Evolutionary conservation across 2,113 vertebrate species (phyloP).

Genomic region (Pyxicephalus adspersus): DNA sequence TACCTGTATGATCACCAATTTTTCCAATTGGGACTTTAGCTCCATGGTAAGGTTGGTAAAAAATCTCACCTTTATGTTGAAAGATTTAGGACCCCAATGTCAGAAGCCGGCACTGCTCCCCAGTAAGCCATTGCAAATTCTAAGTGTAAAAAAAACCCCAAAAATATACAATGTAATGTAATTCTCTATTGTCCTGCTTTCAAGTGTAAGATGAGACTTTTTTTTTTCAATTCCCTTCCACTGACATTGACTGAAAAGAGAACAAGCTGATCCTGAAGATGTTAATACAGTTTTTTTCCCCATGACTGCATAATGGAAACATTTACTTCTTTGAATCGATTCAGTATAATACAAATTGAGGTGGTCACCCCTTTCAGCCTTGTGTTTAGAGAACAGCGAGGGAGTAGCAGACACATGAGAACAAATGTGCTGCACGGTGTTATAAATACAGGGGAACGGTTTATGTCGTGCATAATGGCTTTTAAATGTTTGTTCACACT

Average conservation of each 20-base stretch:
- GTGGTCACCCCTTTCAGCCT: constrained; percentile 32
- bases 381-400: not conserved
- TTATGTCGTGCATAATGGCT: not conserved
- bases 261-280: not conserved
- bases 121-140: too few relatives aligned
- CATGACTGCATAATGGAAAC: not conserved
- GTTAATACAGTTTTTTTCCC: not conserved
- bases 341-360: not conserved
- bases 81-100: too few relatives aligned
- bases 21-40: too few relatives aligned
- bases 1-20: too few relatives aligned
- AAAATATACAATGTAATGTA: too few relatives aligned
- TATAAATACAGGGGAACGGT: not conserved
- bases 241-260: not conserved
- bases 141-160: too few relatives aligned
- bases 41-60: too few relatives aligned
- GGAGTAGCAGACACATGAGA: not conserved
- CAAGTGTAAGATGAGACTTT: too few relatives aligned
- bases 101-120: too few relatives aligned
- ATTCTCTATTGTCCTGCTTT: too few relatives aligned
- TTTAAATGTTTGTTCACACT: constrained; percentile 22
- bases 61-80: too few relatives aligned
- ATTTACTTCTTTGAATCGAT: constrained; percentile 10
- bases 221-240: not conserved
- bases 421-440: not conserved